Evolutionary conservation across 2,797 vertebrate genomes (phyloP).

Genomic region (Malacoctenus gilli): DNA sequence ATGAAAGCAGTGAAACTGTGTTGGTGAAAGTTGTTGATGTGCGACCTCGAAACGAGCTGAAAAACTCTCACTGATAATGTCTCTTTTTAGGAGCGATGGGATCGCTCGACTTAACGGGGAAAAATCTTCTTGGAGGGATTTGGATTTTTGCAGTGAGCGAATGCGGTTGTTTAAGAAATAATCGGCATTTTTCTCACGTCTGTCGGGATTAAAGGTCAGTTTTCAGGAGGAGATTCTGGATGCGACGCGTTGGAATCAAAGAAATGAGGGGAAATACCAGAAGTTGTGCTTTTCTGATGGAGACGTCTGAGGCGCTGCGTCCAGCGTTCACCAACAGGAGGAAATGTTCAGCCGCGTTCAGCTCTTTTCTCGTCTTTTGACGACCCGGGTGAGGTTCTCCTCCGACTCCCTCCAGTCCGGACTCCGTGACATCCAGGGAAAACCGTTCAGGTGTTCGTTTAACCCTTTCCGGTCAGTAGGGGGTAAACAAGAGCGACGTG

Average conservation of each 20-base stretch:
- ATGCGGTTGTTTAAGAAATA: too few relatives aligned
- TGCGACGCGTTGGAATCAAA: conserved; percentile 4
- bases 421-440: conserved; percentile 37
- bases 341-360: conserved; percentile 22
- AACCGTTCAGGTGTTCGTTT: conserved; percentile 17
- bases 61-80: too few relatives aligned
- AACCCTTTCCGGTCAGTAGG: conserved; percentile 83
- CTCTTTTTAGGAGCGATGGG: too few relatives aligned
- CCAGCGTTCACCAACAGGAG: conserved; percentile 66
- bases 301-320: conserved; percentile 36
- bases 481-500: conserved; percentile 89
- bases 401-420: conserved; percentile 2
- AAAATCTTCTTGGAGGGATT: too few relatives aligned
- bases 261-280: background rate
- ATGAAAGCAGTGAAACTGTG: too few relatives aligned
- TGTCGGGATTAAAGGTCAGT: background rate
- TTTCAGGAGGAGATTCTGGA: conserved; percentile 6
- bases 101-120: too few relatives aligned
- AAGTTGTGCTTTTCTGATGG: conserved; percentile 35
- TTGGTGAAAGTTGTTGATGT: too few relatives aligned
- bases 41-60: too few relatives aligned
- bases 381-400: too few relatives aligned
- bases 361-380: too few relatives aligned
- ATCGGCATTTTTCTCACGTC: conserved; percentile 16
- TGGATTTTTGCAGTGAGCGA: too few relatives aligned